These are phyloP conservation scores for Naja naja DNA, from an alignment of 2,113 vertebrate genomes.

Conservation along the genomic window DNA sequence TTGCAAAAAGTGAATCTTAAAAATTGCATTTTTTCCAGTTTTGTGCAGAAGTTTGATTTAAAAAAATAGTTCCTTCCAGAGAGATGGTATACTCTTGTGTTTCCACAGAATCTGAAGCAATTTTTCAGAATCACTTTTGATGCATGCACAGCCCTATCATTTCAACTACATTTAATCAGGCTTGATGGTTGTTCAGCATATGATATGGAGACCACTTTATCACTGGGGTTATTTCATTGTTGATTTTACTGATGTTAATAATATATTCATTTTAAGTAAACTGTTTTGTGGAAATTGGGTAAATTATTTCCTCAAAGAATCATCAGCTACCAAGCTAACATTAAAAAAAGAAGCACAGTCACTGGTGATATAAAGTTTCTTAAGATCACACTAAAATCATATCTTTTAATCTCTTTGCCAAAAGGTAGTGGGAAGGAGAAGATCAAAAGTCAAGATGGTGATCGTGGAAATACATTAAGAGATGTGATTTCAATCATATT, in stretches of 20 bases:
- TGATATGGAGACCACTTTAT: not conserved
- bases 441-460: not conserved
- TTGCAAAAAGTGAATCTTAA: not conserved
- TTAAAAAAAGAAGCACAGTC: not conserved
- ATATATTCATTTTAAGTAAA: not conserved
- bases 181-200: not conserved
- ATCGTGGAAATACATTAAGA: not conserved
- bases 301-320: not conserved
- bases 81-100: not conserved
- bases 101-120: not conserved
- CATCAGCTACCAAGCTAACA: not conserved
- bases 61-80: not conserved
- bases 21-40: not conserved
- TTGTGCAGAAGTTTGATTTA: not conserved
- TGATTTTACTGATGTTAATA: not conserved
- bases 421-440: not conserved
- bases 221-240: not conserved
- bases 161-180: not conserved
- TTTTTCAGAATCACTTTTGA: not conserved
- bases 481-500: not conserved
- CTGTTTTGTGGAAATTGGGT: not conserved
- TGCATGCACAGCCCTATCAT: not conserved
- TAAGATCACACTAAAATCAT: not conserved
- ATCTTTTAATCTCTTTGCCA: not conserved
- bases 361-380: not conserved